phyloP scores from a whole-genome alignment of 2,113 vertebrate species.

The Sinocyclocheilus anophthalmus region DNA sequence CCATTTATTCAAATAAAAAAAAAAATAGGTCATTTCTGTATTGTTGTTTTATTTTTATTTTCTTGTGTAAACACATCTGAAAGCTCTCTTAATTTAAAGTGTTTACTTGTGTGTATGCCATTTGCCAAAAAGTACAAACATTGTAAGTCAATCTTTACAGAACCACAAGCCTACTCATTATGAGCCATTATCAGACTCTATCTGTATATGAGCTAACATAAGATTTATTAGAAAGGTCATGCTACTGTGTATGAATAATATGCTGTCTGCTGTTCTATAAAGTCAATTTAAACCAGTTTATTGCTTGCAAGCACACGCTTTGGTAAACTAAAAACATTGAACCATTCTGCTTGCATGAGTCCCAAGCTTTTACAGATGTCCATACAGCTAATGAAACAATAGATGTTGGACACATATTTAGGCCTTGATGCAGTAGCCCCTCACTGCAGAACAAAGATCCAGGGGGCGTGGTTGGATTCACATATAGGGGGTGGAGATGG shows the following conservation, averaged over 20 bases:
- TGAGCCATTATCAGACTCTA: not conserved
- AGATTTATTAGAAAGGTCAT: not conserved
- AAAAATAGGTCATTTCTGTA: not conserved
- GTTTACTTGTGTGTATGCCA: not conserved
- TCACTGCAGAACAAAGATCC: no score
- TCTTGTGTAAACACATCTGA: not conserved
- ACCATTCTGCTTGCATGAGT: not conserved
- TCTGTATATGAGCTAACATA: not conserved
- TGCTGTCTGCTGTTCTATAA: slow-evolving; percentile 44
- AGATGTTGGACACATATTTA: not conserved
- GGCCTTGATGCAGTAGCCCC: not conserved
- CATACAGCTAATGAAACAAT: not conserved
- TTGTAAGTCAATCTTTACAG: not conserved
- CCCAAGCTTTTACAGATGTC: not conserved
- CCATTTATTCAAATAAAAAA: not conserved
- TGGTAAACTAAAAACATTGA: slow-evolving; percentile 5
- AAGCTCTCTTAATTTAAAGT: not conserved
- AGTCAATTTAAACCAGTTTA: slow-evolving; percentile 51
- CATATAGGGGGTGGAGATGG: no score
- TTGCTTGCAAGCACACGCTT: slow-evolving; percentile 7
- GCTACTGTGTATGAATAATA: not conserved
- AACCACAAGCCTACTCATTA: not conserved
- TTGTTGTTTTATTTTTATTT: not conserved
- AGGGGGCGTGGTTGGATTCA: no score
- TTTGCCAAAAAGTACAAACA: no score